phyloP scores from a whole-genome alignment of 2,113 vertebrate species.

The Myodes glareolus region DNA sequence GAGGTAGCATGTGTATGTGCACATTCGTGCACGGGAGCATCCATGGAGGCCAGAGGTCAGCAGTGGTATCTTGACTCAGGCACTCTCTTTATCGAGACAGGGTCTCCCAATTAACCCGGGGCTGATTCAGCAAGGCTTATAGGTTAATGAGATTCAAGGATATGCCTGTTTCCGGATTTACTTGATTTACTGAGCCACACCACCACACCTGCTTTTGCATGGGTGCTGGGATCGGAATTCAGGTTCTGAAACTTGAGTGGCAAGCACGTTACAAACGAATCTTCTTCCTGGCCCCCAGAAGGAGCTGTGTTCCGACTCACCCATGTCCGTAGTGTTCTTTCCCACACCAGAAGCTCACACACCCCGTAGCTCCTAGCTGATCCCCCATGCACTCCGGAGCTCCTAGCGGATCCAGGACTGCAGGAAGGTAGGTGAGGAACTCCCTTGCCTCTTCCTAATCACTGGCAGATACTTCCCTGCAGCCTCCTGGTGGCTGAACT shows the following conservation, averaged over 20 bases:
- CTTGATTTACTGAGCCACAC: background rate
- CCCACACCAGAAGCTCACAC: slow-evolving; percentile 55
- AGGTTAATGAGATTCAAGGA: too few species aligned
- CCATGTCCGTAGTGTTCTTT: slow-evolving; percentile 48
- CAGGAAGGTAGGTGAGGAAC: slow-evolving; percentile 63
- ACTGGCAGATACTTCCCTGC: slow-evolving; percentile 65
- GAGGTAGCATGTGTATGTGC: background rate
- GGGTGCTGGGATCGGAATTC: background rate
- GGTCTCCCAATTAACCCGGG: background rate
- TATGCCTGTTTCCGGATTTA: background rate
- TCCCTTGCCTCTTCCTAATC: slow-evolving; percentile 68
- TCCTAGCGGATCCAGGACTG: slow-evolving; percentile 39
- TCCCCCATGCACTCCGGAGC: slow-evolving; percentile 50
- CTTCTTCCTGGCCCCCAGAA: background rate
- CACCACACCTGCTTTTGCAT: background rate
- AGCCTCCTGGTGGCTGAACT: slow-evolving; percentile 62
- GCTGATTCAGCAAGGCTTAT: background rate
- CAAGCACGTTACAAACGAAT: background rate
- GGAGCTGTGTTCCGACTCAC: slow-evolving; percentile 18
- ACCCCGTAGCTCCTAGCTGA: background rate
- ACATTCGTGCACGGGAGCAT: too few species aligned
- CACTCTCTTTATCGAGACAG: background rate
- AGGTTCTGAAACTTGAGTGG: background rate
- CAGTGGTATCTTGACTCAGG: background rate
- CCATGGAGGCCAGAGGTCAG: background rate